Conservation (phyloP, 2,888 invertebrate species). For the Agonum fuliginosum region DNA sequence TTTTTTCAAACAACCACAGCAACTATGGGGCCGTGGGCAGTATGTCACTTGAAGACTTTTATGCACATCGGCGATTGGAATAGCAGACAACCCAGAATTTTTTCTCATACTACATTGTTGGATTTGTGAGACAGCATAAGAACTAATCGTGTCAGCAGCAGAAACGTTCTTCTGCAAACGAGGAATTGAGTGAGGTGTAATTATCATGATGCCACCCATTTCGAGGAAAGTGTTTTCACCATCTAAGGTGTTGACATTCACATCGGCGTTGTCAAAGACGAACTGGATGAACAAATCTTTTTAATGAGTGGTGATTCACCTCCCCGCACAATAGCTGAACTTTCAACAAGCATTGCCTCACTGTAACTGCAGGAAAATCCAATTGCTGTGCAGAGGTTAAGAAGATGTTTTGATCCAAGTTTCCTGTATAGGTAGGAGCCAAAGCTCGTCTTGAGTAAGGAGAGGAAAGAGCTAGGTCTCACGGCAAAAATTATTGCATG, state of each 20-base stretch:
- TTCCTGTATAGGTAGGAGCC: conserved; percentile 63
- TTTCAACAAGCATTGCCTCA: conserved; percentile 63
- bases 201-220: conserved; percentile 62
- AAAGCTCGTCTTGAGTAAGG: conserved; percentile 59
- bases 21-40: background rate
- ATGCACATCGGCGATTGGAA: no score
- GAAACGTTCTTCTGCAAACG: conserved; percentile 44
- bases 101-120: no score
- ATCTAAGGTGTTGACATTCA: conserved; percentile 61
- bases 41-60: conserved; percentile 32
- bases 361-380: conserved; percentile 64
- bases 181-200: conserved; percentile 58
- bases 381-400: conserved; percentile 62
- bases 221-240: conserved; percentile 62
- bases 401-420: conserved; percentile 62
- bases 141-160: conserved; percentile 34
- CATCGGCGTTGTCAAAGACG: conserved; percentile 63
- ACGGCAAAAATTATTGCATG: background rate
- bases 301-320: conserved; percentile 1
- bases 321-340: conserved; percentile 61
- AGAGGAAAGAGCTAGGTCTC: conserved; percentile 61
- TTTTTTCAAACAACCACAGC: conserved; percentile 61
- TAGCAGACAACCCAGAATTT: no score
- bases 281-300: conserved; percentile 54
- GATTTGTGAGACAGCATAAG: no score